phyloP scores from a whole-genome alignment of 2,888 invertebrate genomes.

The Tinea semifulvella region DNA sequence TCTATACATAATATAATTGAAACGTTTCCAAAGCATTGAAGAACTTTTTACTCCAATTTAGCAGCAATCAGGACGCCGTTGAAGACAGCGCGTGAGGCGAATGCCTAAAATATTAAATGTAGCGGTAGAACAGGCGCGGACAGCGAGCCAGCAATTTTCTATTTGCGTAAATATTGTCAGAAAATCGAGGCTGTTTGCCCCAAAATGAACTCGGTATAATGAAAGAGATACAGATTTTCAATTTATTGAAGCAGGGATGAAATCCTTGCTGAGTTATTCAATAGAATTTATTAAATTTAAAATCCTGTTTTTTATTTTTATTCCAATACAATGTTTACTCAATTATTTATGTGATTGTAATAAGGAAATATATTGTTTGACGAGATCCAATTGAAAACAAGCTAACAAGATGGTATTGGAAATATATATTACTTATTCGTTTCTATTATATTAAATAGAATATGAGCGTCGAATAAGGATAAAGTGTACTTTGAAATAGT shows the following conservation, averaged over 20 bases:
- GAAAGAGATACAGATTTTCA: conserved; percentile 11
- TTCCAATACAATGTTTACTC: neutral
- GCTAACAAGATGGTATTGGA: too few species aligned
- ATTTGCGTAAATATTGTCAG: conserved; percentile 22
- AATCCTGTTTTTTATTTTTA: conserved; percentile 1
- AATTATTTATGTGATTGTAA: neutral
- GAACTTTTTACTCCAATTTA: conserved; percentile 68
- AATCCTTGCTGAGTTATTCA: conserved; percentile 7
- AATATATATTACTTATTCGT: too few species aligned
- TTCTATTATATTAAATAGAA: too few species aligned
- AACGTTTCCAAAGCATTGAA: conserved; percentile 59
- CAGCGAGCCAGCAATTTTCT: conserved; percentile 48
- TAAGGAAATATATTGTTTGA: neutral
- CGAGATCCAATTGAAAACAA: too few species aligned
- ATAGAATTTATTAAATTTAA: neutral
- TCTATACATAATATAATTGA: conserved; percentile 40
- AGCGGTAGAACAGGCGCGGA: conserved; percentile 43
- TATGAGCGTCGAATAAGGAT: too few species aligned
- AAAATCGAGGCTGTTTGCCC: conserved; percentile 13
- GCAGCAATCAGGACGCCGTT: conserved; percentile 65
- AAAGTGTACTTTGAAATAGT: neutral
- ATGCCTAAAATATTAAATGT: conserved; percentile 62
- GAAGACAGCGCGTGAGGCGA: conserved; percentile 61
- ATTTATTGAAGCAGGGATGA: conserved; percentile 8
- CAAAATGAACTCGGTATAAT: conserved; percentile 10